Base-by-base conservation (phyloP, 1,140 invertebrate genomes). In the Melitaea cinxia region DNA sequence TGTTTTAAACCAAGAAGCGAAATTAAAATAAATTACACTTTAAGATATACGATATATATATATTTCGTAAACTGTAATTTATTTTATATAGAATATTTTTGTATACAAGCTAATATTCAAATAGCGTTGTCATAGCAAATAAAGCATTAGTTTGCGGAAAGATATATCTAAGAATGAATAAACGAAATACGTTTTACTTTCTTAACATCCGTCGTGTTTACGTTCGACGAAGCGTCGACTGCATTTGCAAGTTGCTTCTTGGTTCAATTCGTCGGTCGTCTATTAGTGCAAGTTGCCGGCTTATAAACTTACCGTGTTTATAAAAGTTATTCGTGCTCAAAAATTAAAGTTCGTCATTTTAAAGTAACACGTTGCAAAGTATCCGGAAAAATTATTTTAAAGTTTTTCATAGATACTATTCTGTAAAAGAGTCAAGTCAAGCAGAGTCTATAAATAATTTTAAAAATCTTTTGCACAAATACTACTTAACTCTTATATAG, bases 141-240 rank as follows among this genome's bases (percentile, higher is more conserved):
- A 55, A 57, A 65, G 49, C 62, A 35, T 65, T 65, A 53, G 62
- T 52, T 64, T 52, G 62, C 23, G 45, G 62, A 58, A 65, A 65
- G 49, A 57, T 45, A 58, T 65, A 65, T 65, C 35, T 24, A 65
- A 39, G 55, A 35, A 56, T 39, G 42, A 57, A 56, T 65, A 58
- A 58, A 53, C 42, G 33, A 53, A 65, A 58, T 52, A 63, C 17
- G 39, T 39, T 37, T 45, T 12, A 23, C 17, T 56, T 56, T 56
- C 53, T 56, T 56, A 56, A 26, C 14, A 56, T 37, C 14, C 21
- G 33, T 39, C 53, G 53, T 56, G 53, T 23, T 39, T 39, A 45
- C 53, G 53, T 7, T 15, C 19, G 7, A 7, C 19, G 37, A 39
- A 21, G 23, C 24, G 35, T 4, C 19, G 19, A 26, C 33, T 39